Evolutionary conservation across 2,888 invertebrate genomes (phyloP), one percentile per base, ranked within the genome.

Genomic region (Leptarthrus brevirostris): DNA sequence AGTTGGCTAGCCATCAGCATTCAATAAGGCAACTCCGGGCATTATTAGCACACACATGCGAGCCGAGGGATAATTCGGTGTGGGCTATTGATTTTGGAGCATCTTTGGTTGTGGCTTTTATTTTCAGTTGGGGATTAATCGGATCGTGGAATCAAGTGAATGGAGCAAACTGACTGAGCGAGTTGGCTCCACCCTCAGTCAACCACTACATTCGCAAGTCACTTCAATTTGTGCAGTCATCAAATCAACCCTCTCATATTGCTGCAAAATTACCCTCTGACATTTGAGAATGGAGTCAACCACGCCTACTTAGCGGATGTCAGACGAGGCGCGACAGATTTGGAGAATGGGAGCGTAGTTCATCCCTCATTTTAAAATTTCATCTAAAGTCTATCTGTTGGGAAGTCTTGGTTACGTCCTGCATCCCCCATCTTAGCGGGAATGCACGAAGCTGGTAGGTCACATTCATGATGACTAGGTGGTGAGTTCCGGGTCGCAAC

Each of bases 161-260:
- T 26, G 34, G 22, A 71, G 40, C 40, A 40, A 24, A 40, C 36
- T 71, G 24, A 54, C 52, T 54, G 34, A 53, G 6, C 22, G 2
- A 18, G 34, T 36, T 36, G 34, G 71, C 75, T 75, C 75, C 75
- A 72, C 75, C 75, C 71, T 36, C 22, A 26, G 34, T 44, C 14
- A 20, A 61, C 53, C 49, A 64, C 73, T 52, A 64, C 73, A 73
- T 4, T 16, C 24, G 40, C 44, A 52, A 26, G 26, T 83, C 83
- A 83, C 79, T 82, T 82, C 82, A 81, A 81, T 82, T 83, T 83
- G 80, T 81, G 79, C 82, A 84, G 84, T 84, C 84, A 84, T 80
- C 81, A 84, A 84, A 84, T 84, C 84, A 84, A 84, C 83, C 84
- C 84, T 76, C 76, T 76, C 76, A 74, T 76, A 73, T 76, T 76